phyloP scores from a whole-genome alignment of 2,113 vertebrate species.

The Sisor rabdophorus region DNA sequence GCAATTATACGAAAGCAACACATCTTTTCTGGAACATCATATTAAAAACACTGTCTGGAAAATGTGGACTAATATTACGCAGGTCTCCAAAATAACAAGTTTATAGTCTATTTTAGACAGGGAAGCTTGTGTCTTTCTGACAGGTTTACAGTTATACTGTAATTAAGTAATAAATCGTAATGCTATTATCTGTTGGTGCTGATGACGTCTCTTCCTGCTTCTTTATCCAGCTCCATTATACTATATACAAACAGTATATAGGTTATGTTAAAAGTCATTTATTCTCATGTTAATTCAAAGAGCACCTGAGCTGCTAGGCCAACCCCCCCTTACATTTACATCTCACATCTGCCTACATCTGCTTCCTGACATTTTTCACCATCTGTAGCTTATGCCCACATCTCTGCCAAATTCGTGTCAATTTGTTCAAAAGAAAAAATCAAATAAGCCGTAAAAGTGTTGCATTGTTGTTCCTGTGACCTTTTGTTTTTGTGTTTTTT shows the following conservation, averaged over 20 bases:
- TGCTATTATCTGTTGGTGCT: conserved; percentile 10
- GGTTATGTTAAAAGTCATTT: background rate
- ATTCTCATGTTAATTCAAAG: conserved; percentile 12
- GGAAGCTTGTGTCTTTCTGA: background rate
- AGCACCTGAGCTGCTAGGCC: background rate
- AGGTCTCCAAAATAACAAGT: conserved; percentile 4
- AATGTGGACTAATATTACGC: conserved; percentile 10
- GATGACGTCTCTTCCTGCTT: background rate
- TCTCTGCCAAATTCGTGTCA: background rate
- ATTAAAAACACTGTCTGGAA: background rate
- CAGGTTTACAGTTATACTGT: background rate
- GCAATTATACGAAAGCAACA: background rate
- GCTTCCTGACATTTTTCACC: background rate
- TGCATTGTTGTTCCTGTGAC: background rate
- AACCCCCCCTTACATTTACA: background rate
- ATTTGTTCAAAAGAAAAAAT: background rate
- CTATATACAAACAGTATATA: too few species aligned
- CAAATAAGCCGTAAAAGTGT: background rate
- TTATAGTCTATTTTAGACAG: conserved; percentile 14
- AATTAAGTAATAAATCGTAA: conserved; percentile 28
- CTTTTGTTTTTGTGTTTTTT: background rate
- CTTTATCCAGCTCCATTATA: background rate
- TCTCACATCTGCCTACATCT: background rate
- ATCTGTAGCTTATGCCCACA: background rate
- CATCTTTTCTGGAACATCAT: background rate